These are phyloP conservation scores for Phaetusa simplex DNA, from an alignment of 2,113 vertebrate species.

Conservation along the genomic window DNA sequence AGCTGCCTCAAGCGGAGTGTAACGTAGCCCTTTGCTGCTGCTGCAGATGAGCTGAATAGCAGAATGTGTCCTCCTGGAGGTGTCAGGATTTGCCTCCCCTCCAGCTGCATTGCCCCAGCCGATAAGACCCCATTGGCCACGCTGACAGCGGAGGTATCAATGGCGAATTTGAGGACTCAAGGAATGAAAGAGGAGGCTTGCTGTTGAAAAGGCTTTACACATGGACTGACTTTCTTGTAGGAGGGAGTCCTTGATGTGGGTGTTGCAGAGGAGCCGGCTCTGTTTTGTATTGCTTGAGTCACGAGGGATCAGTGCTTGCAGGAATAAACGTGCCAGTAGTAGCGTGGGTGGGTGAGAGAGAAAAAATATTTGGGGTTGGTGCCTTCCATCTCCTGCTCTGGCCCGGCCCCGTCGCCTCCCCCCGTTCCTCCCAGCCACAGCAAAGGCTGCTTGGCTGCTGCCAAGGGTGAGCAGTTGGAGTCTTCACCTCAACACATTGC, in stretches of 20 bases:
- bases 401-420: accelerated
- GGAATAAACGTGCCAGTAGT: background rate
- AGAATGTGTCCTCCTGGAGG: background rate
- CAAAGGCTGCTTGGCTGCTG: background rate
- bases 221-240: background rate
- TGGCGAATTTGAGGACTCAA: accelerated
- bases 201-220: background rate
- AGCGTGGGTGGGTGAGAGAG: background rate
- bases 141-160: background rate
- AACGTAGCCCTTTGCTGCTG: background rate
- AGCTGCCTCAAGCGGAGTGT: background rate
- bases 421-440: background rate
- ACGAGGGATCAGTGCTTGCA: background rate
- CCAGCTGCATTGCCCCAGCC: background rate
- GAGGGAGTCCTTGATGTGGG: background rate
- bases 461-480: background rate
- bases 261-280: background rate
- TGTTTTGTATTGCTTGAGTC: background rate
- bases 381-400: background rate
- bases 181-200: background rate
- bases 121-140: background rate
- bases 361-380: conserved; percentile 5
- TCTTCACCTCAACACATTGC: background rate
- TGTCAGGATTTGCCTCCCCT: background rate
- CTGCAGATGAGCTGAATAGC: background rate